Percentiles rank a stretch among this genome's conserved stretches.
phyloP scores from a whole-genome alignment of 2,113 vertebrate species.

The Ondatra zibethicus region DNA sequence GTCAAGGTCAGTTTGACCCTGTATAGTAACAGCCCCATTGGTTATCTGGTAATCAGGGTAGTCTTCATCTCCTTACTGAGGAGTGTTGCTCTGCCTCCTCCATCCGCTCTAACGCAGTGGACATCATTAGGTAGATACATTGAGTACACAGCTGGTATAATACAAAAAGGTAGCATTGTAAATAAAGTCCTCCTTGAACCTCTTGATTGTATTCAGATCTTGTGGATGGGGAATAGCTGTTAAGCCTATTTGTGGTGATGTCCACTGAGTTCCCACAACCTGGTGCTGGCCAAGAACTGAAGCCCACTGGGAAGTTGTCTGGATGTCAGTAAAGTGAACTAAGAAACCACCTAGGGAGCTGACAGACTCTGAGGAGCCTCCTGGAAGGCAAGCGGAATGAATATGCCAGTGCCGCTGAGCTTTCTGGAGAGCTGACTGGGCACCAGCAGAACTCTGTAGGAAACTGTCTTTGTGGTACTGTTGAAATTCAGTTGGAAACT shows the following conservation, averaged over 20 bases:
- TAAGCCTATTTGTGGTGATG: background rate
- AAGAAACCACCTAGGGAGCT: background rate
- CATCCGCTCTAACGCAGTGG: slow-evolving; percentile 8
- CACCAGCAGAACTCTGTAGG: background rate
- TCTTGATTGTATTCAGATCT: background rate
- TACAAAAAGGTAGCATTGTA: slow-evolving; percentile 23
- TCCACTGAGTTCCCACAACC: background rate
- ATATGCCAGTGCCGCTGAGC: background rate
- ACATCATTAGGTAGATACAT: slow-evolving; percentile 11
- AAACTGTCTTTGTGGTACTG: background rate
- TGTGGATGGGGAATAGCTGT: background rate
- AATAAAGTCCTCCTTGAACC: background rate
- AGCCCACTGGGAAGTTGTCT: background rate
- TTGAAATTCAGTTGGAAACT: background rate
- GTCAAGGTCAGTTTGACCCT: background rate
- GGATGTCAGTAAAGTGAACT: background rate
- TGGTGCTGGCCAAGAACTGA: background rate
- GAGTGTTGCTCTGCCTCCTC: background rate
- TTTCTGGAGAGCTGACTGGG: background rate
- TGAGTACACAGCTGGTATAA: background rate
- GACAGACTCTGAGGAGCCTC: background rate
- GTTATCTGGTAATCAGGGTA: slow-evolving; percentile 19
- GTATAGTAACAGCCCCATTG: background rate
- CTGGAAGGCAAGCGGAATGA: background rate
- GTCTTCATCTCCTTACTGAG: slow-evolving; percentile 33